These are phyloP conservation scores for Octopus sinensis DNA, from an alignment of 1,140 invertebrate species.

Conservation along the genomic window DNA sequence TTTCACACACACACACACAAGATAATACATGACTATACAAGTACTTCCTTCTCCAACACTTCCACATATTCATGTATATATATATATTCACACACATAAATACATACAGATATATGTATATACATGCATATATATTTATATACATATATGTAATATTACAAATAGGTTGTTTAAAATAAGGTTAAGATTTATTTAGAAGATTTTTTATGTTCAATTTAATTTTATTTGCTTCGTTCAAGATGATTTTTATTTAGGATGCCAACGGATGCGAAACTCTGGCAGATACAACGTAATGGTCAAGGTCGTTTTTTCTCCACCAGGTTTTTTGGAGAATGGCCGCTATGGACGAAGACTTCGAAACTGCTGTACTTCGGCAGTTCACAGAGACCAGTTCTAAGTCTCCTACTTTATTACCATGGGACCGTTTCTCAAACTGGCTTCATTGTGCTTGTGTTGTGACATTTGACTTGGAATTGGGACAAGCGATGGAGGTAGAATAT, in stretches of 20 bases:
- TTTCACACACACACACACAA: neutral
- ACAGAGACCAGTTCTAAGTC: constrained; percentile 29
- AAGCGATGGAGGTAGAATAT: constrained; percentile 80
- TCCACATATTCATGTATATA: no score
- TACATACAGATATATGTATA: no score
- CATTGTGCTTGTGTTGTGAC: constrained; percentile 96
- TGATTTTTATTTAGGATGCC: no score
- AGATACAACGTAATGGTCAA: constrained; percentile 19
- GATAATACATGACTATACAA: neutral
- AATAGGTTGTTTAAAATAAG: no score
- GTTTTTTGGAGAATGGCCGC: constrained; percentile 21
- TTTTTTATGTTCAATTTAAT: no score
- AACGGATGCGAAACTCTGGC: no score
- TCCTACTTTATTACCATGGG: constrained; percentile 56
- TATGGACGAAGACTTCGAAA: constrained; percentile 12
- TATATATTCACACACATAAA: no score
- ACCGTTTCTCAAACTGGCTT: constrained; percentile 83
- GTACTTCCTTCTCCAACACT: neutral
- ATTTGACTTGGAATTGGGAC: constrained; percentile 96
- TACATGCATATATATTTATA: no score
- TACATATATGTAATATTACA: no score
- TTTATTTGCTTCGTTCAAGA: no score
- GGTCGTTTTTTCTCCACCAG: constrained; percentile 14
- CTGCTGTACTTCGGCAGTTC: neutral
- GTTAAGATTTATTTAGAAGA: no score